Base-by-base conservation (phyloP, 2,113 vertebrate genomes). In the Melozone crissalis region DNA sequence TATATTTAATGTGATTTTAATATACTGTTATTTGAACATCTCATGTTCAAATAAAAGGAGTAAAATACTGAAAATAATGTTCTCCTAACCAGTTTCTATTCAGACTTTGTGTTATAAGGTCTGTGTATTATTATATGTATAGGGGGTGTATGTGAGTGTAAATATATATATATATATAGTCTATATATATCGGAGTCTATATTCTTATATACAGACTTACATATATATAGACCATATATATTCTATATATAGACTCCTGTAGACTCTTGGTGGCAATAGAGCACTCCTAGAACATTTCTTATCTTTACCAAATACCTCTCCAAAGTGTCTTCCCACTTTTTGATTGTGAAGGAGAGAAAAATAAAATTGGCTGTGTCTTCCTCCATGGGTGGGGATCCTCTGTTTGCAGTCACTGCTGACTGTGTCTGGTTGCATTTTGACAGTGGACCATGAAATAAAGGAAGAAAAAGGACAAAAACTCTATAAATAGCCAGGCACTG, bases 301-400 rank as follows among this genome's bases (percentile, higher is more conserved):
- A 92, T 93, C 90, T 89, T 51, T 66, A 7, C 69, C 39, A 67
- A 89, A 59, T 80, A 78, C 5, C 43, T 73, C 43, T 83, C 76
- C 33, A 1, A 54, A 73, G 62, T 35, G 39, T 13, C 52, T 84
- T 80, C 51, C 62, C 30, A 9, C n/a, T 59, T 74, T 46, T 18
- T 84, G 72, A 35, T 66, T 55, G 9, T 2, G 3, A 66, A 58
- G 79, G 83, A 83, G 43, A 90, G 33, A 26, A 79, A 84, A 52
- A 5, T 16, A 28, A 66, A 52, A 22, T 49, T 5, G 59, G 18
- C 63, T 10, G 28, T 55, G 39, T 62, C 46, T n/a, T 46, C 41
- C 31, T 19, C 23, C 1, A 0, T 0, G 21, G 49, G 6, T 11
- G 57, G 43, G 79, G 14, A 80, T 5, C 49, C 61, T 44, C 59